A percentile compares a stretch with the other conserved stretches of the same genome.
Evolutionary conservation across 2,888 invertebrate species (phyloP).

Genomic region (Anodontia alba): DNA sequence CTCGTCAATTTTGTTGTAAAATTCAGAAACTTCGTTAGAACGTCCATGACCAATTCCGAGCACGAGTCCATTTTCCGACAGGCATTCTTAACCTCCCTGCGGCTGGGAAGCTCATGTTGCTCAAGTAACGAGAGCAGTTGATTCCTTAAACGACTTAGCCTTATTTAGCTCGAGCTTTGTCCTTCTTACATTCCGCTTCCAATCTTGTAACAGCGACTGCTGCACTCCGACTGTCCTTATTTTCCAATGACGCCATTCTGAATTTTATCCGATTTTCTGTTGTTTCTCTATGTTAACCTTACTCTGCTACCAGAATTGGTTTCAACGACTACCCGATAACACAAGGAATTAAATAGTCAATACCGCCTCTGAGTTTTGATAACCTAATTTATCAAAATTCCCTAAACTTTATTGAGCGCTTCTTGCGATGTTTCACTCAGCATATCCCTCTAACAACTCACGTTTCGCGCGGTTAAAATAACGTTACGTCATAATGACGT

Average conservation of each 20-base stretch:
- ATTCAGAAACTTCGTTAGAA: not conserved
- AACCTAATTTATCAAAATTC: too few species aligned
- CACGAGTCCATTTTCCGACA: constrained; percentile 1
- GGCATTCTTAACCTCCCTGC: not conserved
- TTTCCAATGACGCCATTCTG: not conserved
- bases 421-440: too few species aligned
- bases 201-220: not conserved
- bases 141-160: not conserved
- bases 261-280: not conserved
- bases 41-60: not conserved
- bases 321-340: not conserved
- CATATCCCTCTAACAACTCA: too few species aligned
- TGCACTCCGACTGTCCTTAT: not conserved
- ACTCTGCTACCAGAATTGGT: not conserved
- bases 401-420: too few species aligned
- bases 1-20: not conserved
- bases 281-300: not conserved
- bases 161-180: too few species aligned
- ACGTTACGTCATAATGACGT: too few species aligned
- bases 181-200: not conserved
- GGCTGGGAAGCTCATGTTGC: not conserved
- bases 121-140: not conserved
- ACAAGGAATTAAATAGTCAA: too few species aligned
- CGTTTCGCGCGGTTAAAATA: too few species aligned
- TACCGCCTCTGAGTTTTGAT: too few species aligned